These are phyloP conservation scores for Seira sanloemensis DNA, from an alignment of 2,888 invertebrate genomes.

Conservation along the genomic window DNA sequence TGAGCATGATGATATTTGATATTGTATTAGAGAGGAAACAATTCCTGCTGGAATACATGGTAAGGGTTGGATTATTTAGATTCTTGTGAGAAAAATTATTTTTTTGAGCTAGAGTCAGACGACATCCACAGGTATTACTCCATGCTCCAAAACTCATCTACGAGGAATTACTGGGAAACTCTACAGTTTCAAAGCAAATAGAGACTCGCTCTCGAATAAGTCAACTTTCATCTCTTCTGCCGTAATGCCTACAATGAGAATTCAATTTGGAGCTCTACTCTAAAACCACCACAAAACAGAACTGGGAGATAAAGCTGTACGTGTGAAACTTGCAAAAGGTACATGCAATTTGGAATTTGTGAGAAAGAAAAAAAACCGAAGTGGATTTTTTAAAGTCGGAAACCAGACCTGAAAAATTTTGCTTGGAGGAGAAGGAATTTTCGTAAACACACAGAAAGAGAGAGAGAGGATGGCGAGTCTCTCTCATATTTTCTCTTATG, in stretches of 20 bases:
- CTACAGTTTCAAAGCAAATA: neutral
- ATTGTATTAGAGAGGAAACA: constrained; percentile 11
- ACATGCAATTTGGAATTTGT: neutral
- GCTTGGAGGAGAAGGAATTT: constrained; percentile 6
- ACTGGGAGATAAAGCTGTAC: constrained; percentile 1
- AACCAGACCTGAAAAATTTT: constrained; percentile 8
- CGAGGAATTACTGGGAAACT: constrained; percentile 8
- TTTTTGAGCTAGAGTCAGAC: neutral
- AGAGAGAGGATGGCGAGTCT: too few relatives aligned
- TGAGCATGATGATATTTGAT: neutral
- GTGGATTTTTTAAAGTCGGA: neutral
- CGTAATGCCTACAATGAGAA: neutral
- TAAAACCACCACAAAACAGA: neutral
- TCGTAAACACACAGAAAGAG: neutral
- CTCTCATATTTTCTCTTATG: constrained; percentile 31
- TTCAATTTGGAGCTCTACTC: neutral
- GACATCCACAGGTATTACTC: constrained; percentile 24
- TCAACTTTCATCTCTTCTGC: constrained; percentile 52
- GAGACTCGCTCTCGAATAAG: constrained; percentile 74
- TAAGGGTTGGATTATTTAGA: constrained; percentile 33
- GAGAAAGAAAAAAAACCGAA: constrained; percentile 9
- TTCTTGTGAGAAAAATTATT: constrained; percentile 17
- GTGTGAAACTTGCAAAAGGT: neutral
- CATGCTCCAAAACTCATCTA: constrained; percentile 5
- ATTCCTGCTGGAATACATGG: constrained; percentile 31